Evolutionary conservation across 2,113 vertebrate genomes (phyloP).

Genomic region (Sylvietta virens): DNA sequence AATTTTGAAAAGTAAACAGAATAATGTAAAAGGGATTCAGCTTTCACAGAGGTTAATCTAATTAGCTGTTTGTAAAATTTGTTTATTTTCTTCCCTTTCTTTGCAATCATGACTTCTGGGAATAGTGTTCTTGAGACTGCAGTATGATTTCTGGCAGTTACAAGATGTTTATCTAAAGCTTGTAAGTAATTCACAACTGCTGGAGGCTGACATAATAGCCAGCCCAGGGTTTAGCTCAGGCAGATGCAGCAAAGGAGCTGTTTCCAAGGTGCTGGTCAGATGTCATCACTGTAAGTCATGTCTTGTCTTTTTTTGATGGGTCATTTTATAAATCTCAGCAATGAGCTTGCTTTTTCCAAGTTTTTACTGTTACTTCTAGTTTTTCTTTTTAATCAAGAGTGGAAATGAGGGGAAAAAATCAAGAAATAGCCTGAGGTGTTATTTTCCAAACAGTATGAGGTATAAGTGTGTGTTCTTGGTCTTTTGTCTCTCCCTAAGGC

Average conservation of each 20-base stretch:
- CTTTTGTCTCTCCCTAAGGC: neutral
- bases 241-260: neutral
- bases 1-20: neutral
- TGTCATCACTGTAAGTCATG: neutral
- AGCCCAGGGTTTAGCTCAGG: neutral
- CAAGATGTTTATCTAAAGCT: conserved; percentile 16
- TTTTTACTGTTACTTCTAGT: neutral
- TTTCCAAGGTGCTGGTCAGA: neutral
- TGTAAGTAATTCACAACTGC: neutral
- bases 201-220: neutral
- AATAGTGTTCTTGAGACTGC: neutral
- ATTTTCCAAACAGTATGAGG: neutral
- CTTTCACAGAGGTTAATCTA: neutral
- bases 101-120: conserved; percentile 1
- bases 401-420: neutral
- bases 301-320: neutral
- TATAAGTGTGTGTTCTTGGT: neutral
- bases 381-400: neutral
- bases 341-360: neutral
- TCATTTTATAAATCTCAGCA: neutral
- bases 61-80: neutral
- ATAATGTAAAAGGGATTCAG: neutral
- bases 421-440: neutral
- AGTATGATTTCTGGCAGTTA: conserved; percentile 1
- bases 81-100: neutral